These are phyloP conservation scores for Mesocricetus auratus DNA, from an alignment of 2,113 vertebrate species.

Conservation along the genomic window DNA sequence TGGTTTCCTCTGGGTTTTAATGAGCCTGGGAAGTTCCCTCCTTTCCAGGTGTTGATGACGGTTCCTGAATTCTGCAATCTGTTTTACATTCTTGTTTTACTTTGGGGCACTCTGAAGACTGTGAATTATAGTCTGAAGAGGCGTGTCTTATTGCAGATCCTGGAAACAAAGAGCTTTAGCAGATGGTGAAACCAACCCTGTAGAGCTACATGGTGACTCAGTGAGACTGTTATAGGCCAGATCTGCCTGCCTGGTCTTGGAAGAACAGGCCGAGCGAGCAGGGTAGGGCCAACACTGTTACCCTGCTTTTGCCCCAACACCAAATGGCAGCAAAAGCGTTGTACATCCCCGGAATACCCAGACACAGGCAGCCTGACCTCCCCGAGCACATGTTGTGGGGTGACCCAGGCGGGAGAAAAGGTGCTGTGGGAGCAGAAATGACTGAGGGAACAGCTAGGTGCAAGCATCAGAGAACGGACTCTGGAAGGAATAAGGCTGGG, in stretches of 20 bases:
- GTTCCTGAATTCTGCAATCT: neutral
- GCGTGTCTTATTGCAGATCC: neutral
- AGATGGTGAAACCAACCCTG: neutral
- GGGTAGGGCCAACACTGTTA: neutral
- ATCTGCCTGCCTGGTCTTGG: neutral
- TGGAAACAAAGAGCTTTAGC: neutral
- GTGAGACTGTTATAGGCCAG: neutral
- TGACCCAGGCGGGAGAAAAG: neutral
- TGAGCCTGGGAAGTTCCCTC: neutral
- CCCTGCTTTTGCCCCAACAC: neutral
- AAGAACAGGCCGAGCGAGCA: neutral
- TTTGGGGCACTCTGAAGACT: neutral
- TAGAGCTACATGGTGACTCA: neutral
- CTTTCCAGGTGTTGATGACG: neutral
- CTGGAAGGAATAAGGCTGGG: neutral
- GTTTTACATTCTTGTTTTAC: neutral
- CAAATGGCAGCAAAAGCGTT: neutral
- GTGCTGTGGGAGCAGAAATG: neutral
- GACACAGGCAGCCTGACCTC: neutral
- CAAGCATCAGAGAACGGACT: neutral
- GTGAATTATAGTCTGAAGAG: neutral
- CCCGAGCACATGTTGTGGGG: neutral
- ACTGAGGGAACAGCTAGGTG: neutral
- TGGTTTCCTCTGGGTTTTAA: conserved; percentile 22
- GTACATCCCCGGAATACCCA: neutral